Base-by-base conservation (phyloP, 2,888 invertebrate genomes). In the Agrochola lota region DNA sequence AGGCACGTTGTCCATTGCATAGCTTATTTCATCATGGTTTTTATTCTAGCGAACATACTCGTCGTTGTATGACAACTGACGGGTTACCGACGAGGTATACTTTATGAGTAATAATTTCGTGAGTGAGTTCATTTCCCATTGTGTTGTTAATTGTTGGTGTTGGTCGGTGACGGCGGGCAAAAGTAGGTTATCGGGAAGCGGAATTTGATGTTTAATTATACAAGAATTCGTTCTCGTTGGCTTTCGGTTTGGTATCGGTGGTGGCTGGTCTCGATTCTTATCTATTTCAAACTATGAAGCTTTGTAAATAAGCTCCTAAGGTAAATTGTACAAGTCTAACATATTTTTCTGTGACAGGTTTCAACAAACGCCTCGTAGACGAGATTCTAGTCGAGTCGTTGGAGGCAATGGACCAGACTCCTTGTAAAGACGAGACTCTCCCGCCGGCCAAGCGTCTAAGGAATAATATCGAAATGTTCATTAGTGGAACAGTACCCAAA, bases 401-500 rank as follows among this genome's bases (percentile, higher is more conserved):
- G 62, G 97, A 98, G 91, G 97, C 98, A 57, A 98, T 98, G 81
- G 98, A 98, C 2, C 97, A 98, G 74, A 95, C 95, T 35, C 97
- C 98, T 1, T 97, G 98, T 85, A 97, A 97, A 80, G 97, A 97
- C 80, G 91, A 95, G 2, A 94, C 96, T 30, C 89, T 98, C 7
- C 92, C 97, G 1, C 97, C 97, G 12, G 96, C 98, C 26, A 97
- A 97, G 84, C 97, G 97, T 35, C 97, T 99, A 35, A 97, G 98
- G 87, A 96, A 96, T 63, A 99, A 99, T 93, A 98, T 99, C 40
- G 97, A 98, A 90, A 97, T 98, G 89, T 97, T 99, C 86, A 95
- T 99, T 12, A 97, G 98, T 77, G 98, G 98, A 97, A 98, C 98
- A 23, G 98, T 99, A 69, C 99, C 99, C 0, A 97, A 97, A 86